Conservation (phyloP, 1,140 invertebrate genomes). For the Panagrolaimus sp. region DNA sequence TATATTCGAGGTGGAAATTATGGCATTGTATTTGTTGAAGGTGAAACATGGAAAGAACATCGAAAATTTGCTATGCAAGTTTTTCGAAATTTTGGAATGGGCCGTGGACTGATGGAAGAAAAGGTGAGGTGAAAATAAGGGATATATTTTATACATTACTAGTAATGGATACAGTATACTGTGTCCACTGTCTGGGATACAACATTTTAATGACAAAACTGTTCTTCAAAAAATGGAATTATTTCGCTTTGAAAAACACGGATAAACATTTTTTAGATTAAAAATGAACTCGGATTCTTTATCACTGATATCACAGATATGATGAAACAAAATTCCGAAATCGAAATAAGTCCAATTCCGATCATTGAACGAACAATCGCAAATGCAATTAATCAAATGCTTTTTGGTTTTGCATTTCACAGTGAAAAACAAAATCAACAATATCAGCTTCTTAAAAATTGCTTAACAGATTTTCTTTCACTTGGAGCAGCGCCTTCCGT, state of each 20-base stretch:
- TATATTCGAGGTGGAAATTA: constrained; percentile 11
- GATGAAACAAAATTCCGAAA: not conserved
- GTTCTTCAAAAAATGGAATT: no score
- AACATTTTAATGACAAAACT: no score
- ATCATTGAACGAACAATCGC: not conserved
- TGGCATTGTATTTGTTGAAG: constrained; percentile 22
- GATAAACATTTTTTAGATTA: not conserved
- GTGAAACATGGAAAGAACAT: constrained; percentile 28
- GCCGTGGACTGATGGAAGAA: constrained; percentile 32
- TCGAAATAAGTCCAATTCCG: not conserved
- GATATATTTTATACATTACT: no score
- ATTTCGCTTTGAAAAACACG: no score
- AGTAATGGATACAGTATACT: no score
- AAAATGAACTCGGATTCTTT: not conserved
- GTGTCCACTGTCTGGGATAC: no score
- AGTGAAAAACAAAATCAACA: not conserved
- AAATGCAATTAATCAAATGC: not conserved
- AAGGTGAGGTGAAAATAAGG: not conserved
- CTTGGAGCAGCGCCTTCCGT: not conserved
- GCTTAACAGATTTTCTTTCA: not conserved
- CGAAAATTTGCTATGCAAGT: constrained; percentile 26
- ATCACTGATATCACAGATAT: not conserved
- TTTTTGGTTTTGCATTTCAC: constrained; percentile 1
- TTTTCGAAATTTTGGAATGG: constrained; percentile 29
- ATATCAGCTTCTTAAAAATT: not conserved